Conservation (phyloP, 1,140 invertebrate genomes). For the Drosophila leontia region DNA sequence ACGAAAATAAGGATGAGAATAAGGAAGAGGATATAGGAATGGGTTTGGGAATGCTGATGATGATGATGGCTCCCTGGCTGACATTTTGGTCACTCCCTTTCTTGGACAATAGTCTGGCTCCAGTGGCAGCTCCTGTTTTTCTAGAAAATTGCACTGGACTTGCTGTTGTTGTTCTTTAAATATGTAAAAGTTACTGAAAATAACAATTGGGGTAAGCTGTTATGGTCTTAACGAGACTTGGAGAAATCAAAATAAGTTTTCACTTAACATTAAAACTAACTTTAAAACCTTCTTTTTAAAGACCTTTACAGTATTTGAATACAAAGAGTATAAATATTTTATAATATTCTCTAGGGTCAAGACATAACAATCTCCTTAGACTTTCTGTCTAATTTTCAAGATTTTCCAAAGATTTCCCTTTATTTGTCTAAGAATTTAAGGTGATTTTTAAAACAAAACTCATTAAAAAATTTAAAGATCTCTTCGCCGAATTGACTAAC, state of each 20-base stretch:
- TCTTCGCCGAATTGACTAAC: neutral
- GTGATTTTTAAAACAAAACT: neutral
- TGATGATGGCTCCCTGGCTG: conserved; percentile 24
- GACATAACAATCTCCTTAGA: too few relatives aligned
- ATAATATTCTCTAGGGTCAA: neutral
- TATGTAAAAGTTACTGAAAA: too few relatives aligned
- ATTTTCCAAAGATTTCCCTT: neutral
- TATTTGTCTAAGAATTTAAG: neutral
- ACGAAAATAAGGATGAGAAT: conserved; percentile 1
- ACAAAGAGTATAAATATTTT: neutral
- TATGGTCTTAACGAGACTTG: too few relatives aligned
- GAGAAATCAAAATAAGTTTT: too few relatives aligned
- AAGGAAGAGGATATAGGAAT: neutral
- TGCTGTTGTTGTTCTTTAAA: neutral
- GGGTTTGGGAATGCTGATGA: neutral
- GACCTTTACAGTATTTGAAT: neutral
- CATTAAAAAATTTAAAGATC: neutral
- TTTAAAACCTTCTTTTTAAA: too few relatives aligned
- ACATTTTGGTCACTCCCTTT: conserved; percentile 27
- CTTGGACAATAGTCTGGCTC: conserved; percentile 1
- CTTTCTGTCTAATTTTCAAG: neutral
- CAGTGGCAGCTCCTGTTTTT: conserved; percentile 36
- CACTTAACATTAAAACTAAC: too few relatives aligned
- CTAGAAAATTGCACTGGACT: conserved; percentile 1
- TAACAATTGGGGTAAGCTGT: too few relatives aligned